Evolutionary conservation across 1,140 invertebrate genomes (phyloP), one percentile per base, ranked within the genome.

Genomic region (Drosophila ohnishii): DNA sequence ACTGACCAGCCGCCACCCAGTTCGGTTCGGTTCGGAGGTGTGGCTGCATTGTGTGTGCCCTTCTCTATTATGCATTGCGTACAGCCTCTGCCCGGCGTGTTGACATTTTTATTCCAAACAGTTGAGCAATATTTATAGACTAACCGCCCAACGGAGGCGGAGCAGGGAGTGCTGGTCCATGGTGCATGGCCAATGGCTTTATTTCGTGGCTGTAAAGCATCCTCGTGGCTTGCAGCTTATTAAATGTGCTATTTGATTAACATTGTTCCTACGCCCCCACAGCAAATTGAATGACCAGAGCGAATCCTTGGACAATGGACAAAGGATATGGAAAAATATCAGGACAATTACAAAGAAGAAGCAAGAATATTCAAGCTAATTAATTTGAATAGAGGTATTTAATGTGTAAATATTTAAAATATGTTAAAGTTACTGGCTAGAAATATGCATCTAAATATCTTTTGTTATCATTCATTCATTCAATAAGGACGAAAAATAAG

Each of bases 51-150:
- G 59, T 83, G 72, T 79, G 67, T 71, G 69, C 50, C 30, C 50
- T 37, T n/a, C 84, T 86, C 84, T 85, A 88, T 86, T 88, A 87
- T 86, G 84, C 83, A 88, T 79, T 88, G 75, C 63, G 71, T 50
- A 65, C 64, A 75, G 63, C 79, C 84, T 77, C 72, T 72, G 62
- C 79, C 8, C 47, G 57, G 37, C 53, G 80, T 88, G 83, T 87
- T 87, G 83, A 87, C 83, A 87, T 80, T 88, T 88, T 88, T 80
- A 87, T 87, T 88, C 84, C 83, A 88, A 70, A 71, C 76, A 84
- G 67, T 88, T 87, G 62, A 79, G 72, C 83, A 82, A 87, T 86
- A 86, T 86, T 86, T 86, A 86, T 73, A 76, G 78, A 83, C 82
- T 82, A 44, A 44, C 42, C 9, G 47, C 14, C 44, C 53, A 60